Evolutionary conservation across 2,888 invertebrate species (phyloP).

Genomic region (Molorchus minor): DNA sequence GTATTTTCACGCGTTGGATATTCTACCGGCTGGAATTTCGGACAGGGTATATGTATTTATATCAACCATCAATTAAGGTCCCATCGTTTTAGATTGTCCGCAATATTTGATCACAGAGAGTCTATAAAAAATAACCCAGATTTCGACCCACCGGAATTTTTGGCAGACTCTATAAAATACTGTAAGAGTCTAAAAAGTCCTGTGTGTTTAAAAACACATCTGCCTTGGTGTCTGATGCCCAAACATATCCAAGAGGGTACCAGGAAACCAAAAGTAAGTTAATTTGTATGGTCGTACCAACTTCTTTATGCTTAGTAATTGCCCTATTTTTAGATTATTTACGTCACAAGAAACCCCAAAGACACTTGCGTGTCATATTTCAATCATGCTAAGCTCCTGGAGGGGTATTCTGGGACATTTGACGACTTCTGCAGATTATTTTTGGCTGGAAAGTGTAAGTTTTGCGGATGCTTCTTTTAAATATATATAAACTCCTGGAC

Average conservation of each 20-base stretch:
- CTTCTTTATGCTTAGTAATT: not conserved
- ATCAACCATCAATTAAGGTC: no score
- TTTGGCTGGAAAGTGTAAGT: conserved; percentile 67
- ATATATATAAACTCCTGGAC: not conserved
- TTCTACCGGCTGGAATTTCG: no score
- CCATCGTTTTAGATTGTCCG: conserved; percentile 59
- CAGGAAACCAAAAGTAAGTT: conserved; percentile 58
- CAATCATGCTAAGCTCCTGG: conserved; percentile 71
- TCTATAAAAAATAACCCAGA: conserved; percentile 51
- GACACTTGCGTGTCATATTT: conserved; percentile 77
- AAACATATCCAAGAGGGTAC: conserved; percentile 59
- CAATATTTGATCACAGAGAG: conserved; percentile 60
- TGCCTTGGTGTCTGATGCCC: conserved; percentile 71
- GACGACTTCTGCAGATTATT: conserved; percentile 70
- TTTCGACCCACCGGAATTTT: conserved; percentile 48
- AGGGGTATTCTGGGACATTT: conserved; percentile 66
- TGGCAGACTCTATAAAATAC: conserved; percentile 50
- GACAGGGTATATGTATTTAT: no score
- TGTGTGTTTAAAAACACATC: conserved; percentile 72
- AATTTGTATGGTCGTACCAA: not conserved
- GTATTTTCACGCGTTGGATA: no score
- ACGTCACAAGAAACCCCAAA: conserved; percentile 76
- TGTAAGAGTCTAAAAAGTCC: conserved; percentile 42
- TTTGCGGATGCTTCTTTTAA: no score
- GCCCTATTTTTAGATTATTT: conserved; percentile 68